Evolutionary conservation across 2,888 invertebrate genomes (phyloP).

Genomic region (Tinea pellionella): DNA sequence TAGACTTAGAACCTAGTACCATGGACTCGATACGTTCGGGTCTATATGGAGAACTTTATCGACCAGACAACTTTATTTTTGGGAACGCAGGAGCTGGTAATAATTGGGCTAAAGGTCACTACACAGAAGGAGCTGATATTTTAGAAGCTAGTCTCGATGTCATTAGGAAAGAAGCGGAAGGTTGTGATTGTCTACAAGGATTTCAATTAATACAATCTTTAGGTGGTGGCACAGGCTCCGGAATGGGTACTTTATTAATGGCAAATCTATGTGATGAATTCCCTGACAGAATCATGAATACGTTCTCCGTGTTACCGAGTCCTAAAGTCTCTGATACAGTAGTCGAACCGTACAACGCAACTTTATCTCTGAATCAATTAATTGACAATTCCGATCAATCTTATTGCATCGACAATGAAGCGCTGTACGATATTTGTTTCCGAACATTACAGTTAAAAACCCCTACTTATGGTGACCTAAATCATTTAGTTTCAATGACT

Average conservation of each 20-base stretch:
- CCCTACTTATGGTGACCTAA: slow-evolving; percentile 83
- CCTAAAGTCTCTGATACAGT: slow-evolving; percentile 80
- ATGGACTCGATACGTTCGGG: slow-evolving; percentile 92
- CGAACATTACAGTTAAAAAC: slow-evolving; percentile 78
- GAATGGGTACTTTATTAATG: slow-evolving; percentile 75
- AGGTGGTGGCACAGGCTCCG: slow-evolving; percentile 63
- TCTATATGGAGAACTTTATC: slow-evolving; percentile 84
- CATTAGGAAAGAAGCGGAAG: slow-evolving; percentile 85
- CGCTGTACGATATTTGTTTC: slow-evolving; percentile 80
- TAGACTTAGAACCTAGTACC: slow-evolving; percentile 53
- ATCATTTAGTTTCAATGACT: slow-evolving; percentile 84
- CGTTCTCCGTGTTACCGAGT: slow-evolving; percentile 83
- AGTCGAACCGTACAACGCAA: slow-evolving; percentile 83
- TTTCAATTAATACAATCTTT: slow-evolving; percentile 85
- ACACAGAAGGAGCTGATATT: slow-evolving; percentile 90
- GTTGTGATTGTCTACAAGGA: slow-evolving; percentile 92
- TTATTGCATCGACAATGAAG: slow-evolving; percentile 81
- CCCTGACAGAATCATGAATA: slow-evolving; percentile 87
- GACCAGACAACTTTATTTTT: slow-evolving; percentile 91
- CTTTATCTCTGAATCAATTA: slow-evolving; percentile 84
- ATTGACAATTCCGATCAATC: slow-evolving; percentile 80
- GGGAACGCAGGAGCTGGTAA: slow-evolving; percentile 65
- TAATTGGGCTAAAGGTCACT: slow-evolving; percentile 77
- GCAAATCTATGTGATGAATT: slow-evolving; percentile 91
- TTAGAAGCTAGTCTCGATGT: slow-evolving; percentile 86